Evolutionary conservation across 2,797 vertebrate species (phyloP).

Genomic region (Malurus splendens): DNA sequence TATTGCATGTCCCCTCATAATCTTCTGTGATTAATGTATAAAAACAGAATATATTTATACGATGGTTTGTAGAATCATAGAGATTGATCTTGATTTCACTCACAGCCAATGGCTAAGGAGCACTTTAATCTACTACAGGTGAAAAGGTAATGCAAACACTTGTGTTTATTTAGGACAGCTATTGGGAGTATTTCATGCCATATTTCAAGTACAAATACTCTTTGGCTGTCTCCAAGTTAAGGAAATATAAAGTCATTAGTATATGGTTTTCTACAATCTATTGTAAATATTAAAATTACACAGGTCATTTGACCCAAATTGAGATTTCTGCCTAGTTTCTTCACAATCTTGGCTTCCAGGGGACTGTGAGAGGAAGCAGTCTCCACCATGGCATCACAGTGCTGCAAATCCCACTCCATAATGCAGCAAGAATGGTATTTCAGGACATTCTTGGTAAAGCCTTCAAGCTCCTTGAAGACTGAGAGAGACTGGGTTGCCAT

Average conservation of each 20-base stretch:
- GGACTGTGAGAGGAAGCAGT: constrained; percentile 22
- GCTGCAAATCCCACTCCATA: background rate
- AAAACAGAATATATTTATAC: constrained; percentile 49
- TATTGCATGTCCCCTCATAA: constrained; percentile 32
- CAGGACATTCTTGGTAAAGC: background rate
- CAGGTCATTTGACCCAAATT: constrained; percentile 72
- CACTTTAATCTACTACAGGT: constrained; percentile 54
- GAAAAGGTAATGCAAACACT: constrained; percentile 55
- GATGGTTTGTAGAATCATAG: constrained; percentile 21
- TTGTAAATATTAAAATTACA: constrained; percentile 74
- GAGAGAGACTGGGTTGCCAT: background rate
- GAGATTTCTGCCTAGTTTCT: constrained; percentile 67
- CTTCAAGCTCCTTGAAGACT: background rate
- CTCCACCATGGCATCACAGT: constrained; percentile 11
- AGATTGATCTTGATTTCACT: constrained; percentile 52
- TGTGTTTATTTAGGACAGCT: constrained; percentile 52
- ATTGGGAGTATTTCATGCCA: constrained; percentile 62
- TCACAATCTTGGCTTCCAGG: constrained; percentile 49
- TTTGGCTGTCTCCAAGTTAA: constrained; percentile 54
- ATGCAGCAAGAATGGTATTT: background rate
- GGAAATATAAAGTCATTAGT: constrained; percentile 69
- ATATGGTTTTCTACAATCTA: constrained; percentile 65
- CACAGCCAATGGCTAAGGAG: constrained; percentile 25
- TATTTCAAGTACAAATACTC: constrained; percentile 69
- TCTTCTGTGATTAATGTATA: constrained; percentile 63